Conservation (phyloP, 2,797 vertebrate species). For the Channa striata region DNA sequence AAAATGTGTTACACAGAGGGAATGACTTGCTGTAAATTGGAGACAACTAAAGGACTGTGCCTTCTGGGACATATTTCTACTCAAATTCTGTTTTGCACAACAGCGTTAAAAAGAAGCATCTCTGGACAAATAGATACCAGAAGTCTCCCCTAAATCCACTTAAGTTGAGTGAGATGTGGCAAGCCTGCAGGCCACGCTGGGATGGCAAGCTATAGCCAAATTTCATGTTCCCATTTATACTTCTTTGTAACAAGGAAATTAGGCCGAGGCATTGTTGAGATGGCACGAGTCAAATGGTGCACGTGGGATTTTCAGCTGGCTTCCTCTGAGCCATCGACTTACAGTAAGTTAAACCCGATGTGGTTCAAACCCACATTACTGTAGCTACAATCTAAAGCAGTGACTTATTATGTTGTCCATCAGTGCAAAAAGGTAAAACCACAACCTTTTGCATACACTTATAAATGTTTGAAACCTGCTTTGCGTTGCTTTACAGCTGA, state of each 20-base stretch:
- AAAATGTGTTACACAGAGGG: background rate
- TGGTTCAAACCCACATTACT: slow-evolving; percentile 35
- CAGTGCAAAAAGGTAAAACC: background rate
- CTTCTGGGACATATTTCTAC: background rate
- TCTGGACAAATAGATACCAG: slow-evolving; percentile 41
- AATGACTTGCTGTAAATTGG: background rate
- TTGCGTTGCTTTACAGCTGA: slow-evolving; percentile 9
- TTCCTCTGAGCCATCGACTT: slow-evolving; percentile 45
- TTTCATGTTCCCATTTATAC: slow-evolving; percentile 49
- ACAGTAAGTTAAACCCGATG: slow-evolving; percentile 66
- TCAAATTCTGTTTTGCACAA: slow-evolving; percentile 3
- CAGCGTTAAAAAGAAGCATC: slow-evolving; percentile 18
- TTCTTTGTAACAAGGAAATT: slow-evolving; percentile 53
- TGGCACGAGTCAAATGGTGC: slow-evolving; percentile 44
- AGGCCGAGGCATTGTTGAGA: slow-evolving; percentile 52
- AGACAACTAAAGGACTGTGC: background rate
- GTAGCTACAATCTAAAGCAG: slow-evolving; percentile 35
- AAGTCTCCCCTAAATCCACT: slow-evolving; percentile 53
- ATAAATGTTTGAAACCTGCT: background rate
- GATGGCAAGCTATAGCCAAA: slow-evolving; percentile 35
- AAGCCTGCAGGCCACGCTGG: slow-evolving; percentile 35
- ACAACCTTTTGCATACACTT: slow-evolving; percentile 3
- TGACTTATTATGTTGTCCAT: slow-evolving; percentile 1
- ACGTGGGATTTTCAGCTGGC: slow-evolving; percentile 38
- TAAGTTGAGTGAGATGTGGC: slow-evolving; percentile 58